Base-by-base conservation (phyloP, 1,140 invertebrate genomes). In the Acromyrmex heyeri region DNA sequence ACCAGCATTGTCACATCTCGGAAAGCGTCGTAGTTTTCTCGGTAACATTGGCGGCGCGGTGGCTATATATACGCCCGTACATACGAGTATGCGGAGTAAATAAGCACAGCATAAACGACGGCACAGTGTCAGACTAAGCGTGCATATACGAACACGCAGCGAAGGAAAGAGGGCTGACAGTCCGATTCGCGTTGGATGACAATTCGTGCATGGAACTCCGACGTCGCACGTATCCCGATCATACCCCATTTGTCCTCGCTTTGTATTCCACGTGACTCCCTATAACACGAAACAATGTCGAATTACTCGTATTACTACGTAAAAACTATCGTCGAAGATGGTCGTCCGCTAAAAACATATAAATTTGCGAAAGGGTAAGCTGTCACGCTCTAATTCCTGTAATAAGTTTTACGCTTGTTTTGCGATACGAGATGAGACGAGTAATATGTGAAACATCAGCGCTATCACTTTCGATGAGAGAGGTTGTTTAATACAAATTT, bases 241-340 rank as follows among this genome's bases (percentile, higher is more conserved):
- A 27, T 24, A 10, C 0, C 38, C 8, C 8, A 10, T 24, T 21
- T 34, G 21, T 14, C 53, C 34, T 14, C n/a, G 18, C 18, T 55
- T 55, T n/a, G 27, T 18, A 6, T 21, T 14, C 30, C 64, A 38
- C 18, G 34, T 16, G 34, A 44, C 10, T 2, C 34, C n/a, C 48
- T 64, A 34, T 34, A 50, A 57, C 7, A 1, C 24, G 50, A 24
- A 50, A 44, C 10, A 14, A 93, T 93, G 92, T 88, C 87, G 64
- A 93, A 91, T 90, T 94, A 92, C 30, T 91, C 93, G 18, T 94
- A 94, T 65, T 94, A 91, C 30, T 94, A 94, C 64, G 90, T 88
- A 16, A 93, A 93, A 88, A 86, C 90, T 5, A 73, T 93, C 48
- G 59, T 67, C 38, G 86, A 90, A n/a, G 82, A 86, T 7, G 59